Evolutionary conservation across 2,888 invertebrate genomes (phyloP).

Genomic region (Campoletis raptor): DNA sequence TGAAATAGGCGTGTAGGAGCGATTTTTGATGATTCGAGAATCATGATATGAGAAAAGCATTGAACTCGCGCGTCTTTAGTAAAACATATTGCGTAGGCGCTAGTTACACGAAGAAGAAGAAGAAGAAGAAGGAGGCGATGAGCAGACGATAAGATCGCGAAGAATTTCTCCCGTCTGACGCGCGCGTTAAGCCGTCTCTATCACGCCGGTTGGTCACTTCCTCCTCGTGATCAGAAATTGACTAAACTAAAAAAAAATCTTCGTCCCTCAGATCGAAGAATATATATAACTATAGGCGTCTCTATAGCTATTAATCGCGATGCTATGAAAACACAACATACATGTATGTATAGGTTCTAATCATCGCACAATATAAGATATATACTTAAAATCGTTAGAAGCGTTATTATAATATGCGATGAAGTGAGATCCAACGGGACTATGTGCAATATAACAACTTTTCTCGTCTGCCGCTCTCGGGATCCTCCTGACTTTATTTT

Average conservation of each 20-base stretch:
- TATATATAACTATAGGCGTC: slow-evolving; percentile 42
- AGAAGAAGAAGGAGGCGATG: not conserved
- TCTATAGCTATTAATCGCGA: slow-evolving; percentile 49
- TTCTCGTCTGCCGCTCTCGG: slow-evolving; percentile 26
- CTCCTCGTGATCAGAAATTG: slow-evolving; percentile 61
- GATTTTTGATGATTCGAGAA: slow-evolving; percentile 47
- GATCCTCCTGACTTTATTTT: slow-evolving; percentile 1
- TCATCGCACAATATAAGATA: slow-evolving; percentile 13
- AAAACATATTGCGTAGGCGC: slow-evolving; percentile 74
- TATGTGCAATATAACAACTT: slow-evolving; percentile 58
- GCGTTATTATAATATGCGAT: slow-evolving; percentile 66
- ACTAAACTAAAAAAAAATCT: slow-evolving; percentile 31
- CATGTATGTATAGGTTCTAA: slow-evolving; percentile 48
- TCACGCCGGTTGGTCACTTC: slow-evolving; percentile 51
- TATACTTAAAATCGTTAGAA: slow-evolving; percentile 61
- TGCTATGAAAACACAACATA: not conserved
- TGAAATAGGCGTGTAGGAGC: slow-evolving; percentile 12
- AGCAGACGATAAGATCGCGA: slow-evolving; percentile 75
- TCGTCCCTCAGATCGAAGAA: slow-evolving; percentile 39
- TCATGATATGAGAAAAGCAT: slow-evolving; percentile 45
- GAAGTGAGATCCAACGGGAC: slow-evolving; percentile 66
- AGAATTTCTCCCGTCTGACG: slow-evolving; percentile 53
- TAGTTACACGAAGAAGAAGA: slow-evolving; percentile 69
- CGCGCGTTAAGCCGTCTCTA: slow-evolving; percentile 14
- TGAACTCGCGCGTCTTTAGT: slow-evolving; percentile 59